These are phyloP conservation scores for Drosophila athabasca DNA, from an alignment of 1,140 invertebrate genomes.

Conservation along the genomic window DNA sequence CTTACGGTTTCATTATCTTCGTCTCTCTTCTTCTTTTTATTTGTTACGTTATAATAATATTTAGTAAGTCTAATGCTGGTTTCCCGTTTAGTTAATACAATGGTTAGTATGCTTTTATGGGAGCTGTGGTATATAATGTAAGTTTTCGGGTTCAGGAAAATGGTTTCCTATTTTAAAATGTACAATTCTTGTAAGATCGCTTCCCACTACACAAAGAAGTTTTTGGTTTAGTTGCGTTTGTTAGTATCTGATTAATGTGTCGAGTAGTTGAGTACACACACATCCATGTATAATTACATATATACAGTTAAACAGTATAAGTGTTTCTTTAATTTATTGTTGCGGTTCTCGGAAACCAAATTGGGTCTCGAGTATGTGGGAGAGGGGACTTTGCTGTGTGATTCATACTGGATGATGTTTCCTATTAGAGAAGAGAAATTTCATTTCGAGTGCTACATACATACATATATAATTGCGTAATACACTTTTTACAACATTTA, in stretches of 20 bases:
- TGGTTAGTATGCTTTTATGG: constrained; percentile 60
- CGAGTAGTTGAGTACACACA: constrained; percentile 26
- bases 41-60: constrained; percentile 76
- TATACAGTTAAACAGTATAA: constrained; percentile 69
- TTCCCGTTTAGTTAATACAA: constrained; percentile 70
- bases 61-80: constrained; percentile 76
- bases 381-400: constrained; percentile 46
- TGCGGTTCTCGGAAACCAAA: constrained; percentile 46
- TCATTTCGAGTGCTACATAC: constrained; percentile 43
- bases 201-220: constrained; percentile 18
- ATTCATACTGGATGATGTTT: constrained; percentile 38
- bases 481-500: constrained; percentile 73
- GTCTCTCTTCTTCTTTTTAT: constrained; percentile 47
- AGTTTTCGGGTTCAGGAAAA: constrained; percentile 22
- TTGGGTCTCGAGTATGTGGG: constrained; percentile 16
- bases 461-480: constrained; percentile 41
- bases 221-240: constrained; percentile 17
- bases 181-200: constrained; percentile 42
- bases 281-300: constrained; percentile 66
- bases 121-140: constrained; percentile 44
- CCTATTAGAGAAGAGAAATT: constrained; percentile 40
- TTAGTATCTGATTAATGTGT: constrained; percentile 37
- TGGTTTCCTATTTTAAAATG: constrained; percentile 42
- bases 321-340: constrained; percentile 33
- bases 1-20: constrained; percentile 46